Evolutionary conservation across 1,140 invertebrate species (phyloP).

Genomic region (Dufourea novaeangliae): DNA sequence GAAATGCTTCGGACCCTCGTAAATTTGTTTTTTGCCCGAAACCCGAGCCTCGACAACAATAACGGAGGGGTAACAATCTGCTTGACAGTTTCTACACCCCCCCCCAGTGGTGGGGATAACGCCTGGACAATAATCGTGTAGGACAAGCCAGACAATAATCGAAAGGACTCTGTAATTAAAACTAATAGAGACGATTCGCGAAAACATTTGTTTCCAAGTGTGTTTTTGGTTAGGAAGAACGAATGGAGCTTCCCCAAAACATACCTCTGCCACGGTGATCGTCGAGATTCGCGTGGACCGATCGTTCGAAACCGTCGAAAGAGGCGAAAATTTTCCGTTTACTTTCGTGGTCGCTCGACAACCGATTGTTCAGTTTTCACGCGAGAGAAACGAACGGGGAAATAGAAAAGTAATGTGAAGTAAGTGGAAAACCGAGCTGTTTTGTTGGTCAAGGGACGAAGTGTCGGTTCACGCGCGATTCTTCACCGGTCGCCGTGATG

Average conservation of each 20-base stretch:
- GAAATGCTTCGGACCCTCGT: too few species aligned
- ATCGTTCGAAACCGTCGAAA: neutral
- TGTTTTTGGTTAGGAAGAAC: conserved; percentile 78
- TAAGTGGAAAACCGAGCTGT: neutral
- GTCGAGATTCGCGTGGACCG: conserved; percentile 64
- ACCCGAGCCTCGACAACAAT: too few species aligned
- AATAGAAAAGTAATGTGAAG: neutral
- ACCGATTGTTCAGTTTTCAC: neutral
- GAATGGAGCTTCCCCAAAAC: conserved; percentile 79
- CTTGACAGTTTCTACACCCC: too few species aligned
- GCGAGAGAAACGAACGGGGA: neutral
- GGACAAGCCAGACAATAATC: neutral
- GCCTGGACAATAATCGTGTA: too few species aligned
- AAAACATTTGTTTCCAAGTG: conserved; percentile 56
- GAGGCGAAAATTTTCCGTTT: neutral
- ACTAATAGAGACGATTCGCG: too few species aligned
- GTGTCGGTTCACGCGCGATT: conserved; percentile 58
- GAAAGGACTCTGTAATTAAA: too few species aligned
- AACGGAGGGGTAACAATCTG: too few species aligned
- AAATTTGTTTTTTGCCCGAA: too few species aligned
- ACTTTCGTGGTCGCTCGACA: neutral
- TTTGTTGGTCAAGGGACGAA: neutral
- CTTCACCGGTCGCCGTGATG: conserved; percentile 62
- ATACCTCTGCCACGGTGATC: conserved; percentile 77
- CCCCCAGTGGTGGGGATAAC: too few species aligned